phyloP scores from a whole-genome alignment of 1,140 invertebrate species.

The Macrosteles quadrilineatus region DNA sequence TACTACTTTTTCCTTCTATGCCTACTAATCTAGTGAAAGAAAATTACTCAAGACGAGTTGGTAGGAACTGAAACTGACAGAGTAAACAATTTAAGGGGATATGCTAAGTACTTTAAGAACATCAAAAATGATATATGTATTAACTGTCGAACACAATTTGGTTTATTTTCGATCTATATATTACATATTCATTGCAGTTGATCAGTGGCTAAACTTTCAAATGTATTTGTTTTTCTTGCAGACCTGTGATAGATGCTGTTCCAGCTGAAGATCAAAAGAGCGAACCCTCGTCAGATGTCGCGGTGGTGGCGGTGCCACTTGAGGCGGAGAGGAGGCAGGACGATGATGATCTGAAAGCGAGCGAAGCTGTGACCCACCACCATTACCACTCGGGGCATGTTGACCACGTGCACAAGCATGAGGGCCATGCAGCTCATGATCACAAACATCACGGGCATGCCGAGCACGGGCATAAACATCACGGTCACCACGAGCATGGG shows the following conservation, averaged over 20 bases:
- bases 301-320: conserved; percentile 2
- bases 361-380: conserved; percentile 25
- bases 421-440: conserved; percentile 29
- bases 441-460: conserved; percentile 32
- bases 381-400: conserved; percentile 32
- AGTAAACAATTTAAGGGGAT: too few relatives aligned
- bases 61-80: too few relatives aligned
- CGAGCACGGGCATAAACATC: conserved; percentile 28
- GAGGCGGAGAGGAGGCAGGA: conserved; percentile 18
- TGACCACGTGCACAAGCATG: conserved; percentile 31
- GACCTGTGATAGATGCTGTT: conserved; percentile 12
- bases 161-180: too few relatives aligned
- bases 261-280: not conserved
- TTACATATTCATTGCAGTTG: too few relatives aligned
- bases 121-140: too few relatives aligned
- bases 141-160: too few relatives aligned
- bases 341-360: conserved; percentile 18
- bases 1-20: too few relatives aligned
- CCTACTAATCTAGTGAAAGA: too few relatives aligned
- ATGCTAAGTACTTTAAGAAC: too few relatives aligned
- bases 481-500: conserved; percentile 26
- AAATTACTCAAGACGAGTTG: too few relatives aligned
- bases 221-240: too few relatives aligned
- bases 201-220: too few relatives aligned
- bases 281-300: conserved; percentile 7